Conservation (phyloP, 1,140 invertebrate genomes). For the Drosophila nebulosa region DNA sequence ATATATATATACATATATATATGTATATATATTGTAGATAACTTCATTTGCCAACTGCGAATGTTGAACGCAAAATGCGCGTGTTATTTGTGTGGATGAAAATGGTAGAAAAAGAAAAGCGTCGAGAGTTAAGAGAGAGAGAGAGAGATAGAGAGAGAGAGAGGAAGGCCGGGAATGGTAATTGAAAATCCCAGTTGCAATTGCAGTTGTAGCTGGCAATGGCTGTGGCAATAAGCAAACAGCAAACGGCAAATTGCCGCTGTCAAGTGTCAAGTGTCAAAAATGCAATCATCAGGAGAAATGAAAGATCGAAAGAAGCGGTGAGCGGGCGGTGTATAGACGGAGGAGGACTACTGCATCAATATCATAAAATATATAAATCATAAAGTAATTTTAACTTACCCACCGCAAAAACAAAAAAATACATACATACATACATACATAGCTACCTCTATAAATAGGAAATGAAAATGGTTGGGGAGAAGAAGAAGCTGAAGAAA, state of each 20-base stretch:
- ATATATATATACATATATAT: not conserved
- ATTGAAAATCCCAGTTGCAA: slow-evolving; percentile 52
- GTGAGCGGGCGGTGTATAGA: not conserved
- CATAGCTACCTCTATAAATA: slow-evolving; percentile 3
- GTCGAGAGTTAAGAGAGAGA: no score
- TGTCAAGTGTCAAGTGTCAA: slow-evolving; percentile 57
- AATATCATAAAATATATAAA: slow-evolving; percentile 48
- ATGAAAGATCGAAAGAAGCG: slow-evolving; percentile 2
- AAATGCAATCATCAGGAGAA: slow-evolving; percentile 35
- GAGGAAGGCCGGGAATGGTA: slow-evolving; percentile 31
- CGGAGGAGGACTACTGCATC: slow-evolving; percentile 13
- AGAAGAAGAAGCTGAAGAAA: not conserved
- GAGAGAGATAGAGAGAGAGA: no score
- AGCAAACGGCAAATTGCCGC: slow-evolving; percentile 43
- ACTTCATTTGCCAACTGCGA: not conserved
- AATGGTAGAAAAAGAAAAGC: not conserved
- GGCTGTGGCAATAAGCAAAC: slow-evolving; percentile 25
- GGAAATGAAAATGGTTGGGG: slow-evolving; percentile 27
- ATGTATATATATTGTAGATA: not conserved
- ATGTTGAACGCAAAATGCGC: slow-evolving; percentile 6
- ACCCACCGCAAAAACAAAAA: no score
- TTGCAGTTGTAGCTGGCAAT: not conserved
- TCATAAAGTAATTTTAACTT: slow-evolving; percentile 51
- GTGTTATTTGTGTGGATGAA: not conserved
- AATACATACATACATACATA: no score